Evolutionary conservation across 2,888 invertebrate genomes (phyloP).

Genomic region (Metalampra italica): DNA sequence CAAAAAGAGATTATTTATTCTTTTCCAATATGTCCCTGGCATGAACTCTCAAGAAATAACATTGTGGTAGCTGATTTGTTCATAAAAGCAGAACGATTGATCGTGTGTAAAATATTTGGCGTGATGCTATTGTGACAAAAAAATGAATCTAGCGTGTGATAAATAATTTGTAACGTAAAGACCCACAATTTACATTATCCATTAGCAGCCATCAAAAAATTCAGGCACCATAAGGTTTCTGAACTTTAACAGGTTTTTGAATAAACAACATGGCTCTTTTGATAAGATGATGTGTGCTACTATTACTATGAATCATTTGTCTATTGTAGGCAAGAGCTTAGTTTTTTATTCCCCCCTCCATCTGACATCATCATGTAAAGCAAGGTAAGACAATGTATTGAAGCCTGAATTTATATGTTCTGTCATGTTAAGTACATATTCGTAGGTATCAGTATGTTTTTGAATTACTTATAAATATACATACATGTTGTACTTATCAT

Average conservation of each 20-base stretch:
- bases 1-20: no score
- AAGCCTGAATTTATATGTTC: not conserved
- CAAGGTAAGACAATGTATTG: not conserved
- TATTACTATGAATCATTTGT: not conserved
- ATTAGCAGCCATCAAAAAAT: not conserved
- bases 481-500: no score
- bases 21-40: no score
- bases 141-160: no score
- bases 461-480: no score
- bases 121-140: not conserved
- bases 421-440: not conserved
- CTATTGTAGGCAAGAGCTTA: not conserved
- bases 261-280: not conserved
- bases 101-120: not conserved
- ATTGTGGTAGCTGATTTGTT: no score
- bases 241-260: not conserved
- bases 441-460: not conserved
- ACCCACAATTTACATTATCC: no score
- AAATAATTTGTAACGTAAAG: no score
- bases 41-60: no score
- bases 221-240: not conserved
- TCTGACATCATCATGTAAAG: conserved; percentile 3
- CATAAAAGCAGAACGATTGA: no score
- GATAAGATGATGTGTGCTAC: not conserved
- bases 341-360: not conserved